Base-by-base conservation (phyloP, 2,888 invertebrate genomes). In the Gymnosoma rotundatum region DNA sequence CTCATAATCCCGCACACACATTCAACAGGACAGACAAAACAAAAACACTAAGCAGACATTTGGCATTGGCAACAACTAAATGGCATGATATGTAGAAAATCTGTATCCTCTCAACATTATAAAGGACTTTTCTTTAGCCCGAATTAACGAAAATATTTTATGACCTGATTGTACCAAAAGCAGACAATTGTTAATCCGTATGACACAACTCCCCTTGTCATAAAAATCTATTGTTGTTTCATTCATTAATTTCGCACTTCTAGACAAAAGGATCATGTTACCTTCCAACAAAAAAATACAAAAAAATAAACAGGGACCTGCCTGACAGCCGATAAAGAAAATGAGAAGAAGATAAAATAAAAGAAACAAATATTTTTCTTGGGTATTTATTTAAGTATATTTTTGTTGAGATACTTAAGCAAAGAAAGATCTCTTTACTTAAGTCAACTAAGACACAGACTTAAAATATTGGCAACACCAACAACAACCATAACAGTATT, bases 211-310 rank as follows among this genome's bases (percentile, higher is more conserved):
- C 70, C 75, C 50, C 80, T 38, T 18, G 48, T 42, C 45, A 66
- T 69, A 72, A 82, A 82, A 45, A 20, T 48, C 60, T 36, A 58
- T 75, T 75, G 52, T 81, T 78, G 5, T 18, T 67, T 73, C 73
- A 78, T 78, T 63, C 76, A 78, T 67, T 63, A 61, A 82, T 73
- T 73, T 78, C 67, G 67, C 73, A 78, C 72, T 73, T 69, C 4
- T 48, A 16, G 45, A 48, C 54, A 81, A 81, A 63, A 38, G 78
- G 20, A 70, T 69, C 54, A 56, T 20, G 61, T 60, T 61, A 69
- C 45, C 6, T 14, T 32, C 25, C 25, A 25, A 25, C 1, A 25
- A 25, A 25, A 25, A 25, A 32, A 42, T 12, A 12, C 10, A 42
- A 42, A 10, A 42, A 10, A 42, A 42, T 0, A 32, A 32, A 32